Conservation (phyloP, 2,113 vertebrate genomes). For the Collichthys lucidus region DNA sequence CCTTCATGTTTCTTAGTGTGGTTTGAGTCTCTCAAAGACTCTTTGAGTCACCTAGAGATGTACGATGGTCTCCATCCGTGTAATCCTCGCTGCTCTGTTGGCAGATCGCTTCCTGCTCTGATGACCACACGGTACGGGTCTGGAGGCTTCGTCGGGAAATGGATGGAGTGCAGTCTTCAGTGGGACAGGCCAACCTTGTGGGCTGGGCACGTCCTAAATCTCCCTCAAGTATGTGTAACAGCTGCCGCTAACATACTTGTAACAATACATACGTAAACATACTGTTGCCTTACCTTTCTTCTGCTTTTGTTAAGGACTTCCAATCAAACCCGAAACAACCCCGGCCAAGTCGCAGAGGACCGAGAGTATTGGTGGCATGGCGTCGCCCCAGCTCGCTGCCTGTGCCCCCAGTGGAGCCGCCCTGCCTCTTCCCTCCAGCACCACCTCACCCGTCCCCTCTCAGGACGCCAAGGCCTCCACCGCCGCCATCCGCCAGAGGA, state of each 20-base stretch:
- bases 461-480: conserved; percentile 41
- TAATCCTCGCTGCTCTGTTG: conserved; percentile 48
- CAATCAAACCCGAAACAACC: conserved; percentile 74
- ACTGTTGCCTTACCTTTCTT: not conserved
- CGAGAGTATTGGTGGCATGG: conserved; percentile 63
- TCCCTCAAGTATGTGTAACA: conserved; percentile 52
- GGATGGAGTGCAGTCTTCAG: conserved; percentile 73
- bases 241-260: not conserved
- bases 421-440: conserved; percentile 89
- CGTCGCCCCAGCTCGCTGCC: conserved; percentile 87
- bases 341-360: conserved; percentile 84
- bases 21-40: not conserved
- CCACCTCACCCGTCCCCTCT: conserved; percentile 73
- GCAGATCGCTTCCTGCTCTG: conserved; percentile 96
- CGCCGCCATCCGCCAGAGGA: conserved; percentile 72
- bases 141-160: conserved; percentile 88
- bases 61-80: not conserved
- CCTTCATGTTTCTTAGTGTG: not conserved
- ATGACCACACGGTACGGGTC: conserved; percentile 94
- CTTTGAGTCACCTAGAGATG: not conserved
- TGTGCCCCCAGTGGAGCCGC: conserved; percentile 89
- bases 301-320: conserved; percentile 49
- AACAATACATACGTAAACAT: no score
- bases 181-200: conserved; percentile 81
- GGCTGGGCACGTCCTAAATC: conserved; percentile 88